phyloP scores from a whole-genome alignment of 92 coral and sea anemone species.

The Umimayanthus kanabou region DNA sequence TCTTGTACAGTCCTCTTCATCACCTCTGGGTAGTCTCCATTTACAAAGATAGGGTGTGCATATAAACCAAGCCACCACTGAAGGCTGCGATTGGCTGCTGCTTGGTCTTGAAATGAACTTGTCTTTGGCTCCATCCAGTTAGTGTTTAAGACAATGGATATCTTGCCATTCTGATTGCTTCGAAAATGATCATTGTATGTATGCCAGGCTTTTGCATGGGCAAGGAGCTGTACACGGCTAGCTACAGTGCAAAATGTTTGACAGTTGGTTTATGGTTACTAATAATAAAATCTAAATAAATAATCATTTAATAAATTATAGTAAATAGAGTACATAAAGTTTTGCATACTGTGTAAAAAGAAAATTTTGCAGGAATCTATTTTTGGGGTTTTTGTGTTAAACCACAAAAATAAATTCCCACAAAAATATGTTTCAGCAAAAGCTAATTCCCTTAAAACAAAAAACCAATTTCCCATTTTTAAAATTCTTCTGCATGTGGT shows the following conservation, averaged over 20 bases:
- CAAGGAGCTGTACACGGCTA: conserved; percentile 40
- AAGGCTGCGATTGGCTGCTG: conserved; percentile 48
- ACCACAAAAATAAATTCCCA: no score
- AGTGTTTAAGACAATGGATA: conserved; percentile 48
- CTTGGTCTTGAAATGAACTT: neutral
- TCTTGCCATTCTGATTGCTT: conserved; percentile 33
- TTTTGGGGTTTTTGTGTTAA: no score
- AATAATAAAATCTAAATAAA: no score
- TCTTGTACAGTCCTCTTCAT: conserved; percentile 33
- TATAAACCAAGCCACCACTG: conserved; percentile 48
- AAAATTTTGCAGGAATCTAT: no score
- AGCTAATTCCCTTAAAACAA: no score
- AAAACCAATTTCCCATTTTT: no score
- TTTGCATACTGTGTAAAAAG: no score
- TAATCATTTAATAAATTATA: no score
- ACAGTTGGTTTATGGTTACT: neutral
- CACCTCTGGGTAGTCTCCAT: conserved; percentile 51
- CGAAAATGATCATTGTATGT: conserved; percentile 41
- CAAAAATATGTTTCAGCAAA: no score
- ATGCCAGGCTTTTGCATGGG: conserved; percentile 57
- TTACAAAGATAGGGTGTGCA: conserved; percentile 54
- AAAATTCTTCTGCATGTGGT: no score
- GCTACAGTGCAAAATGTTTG: neutral
- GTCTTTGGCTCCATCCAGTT: conserved; percentile 46
- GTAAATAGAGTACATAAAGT: no score